Base-by-base conservation (phyloP, 2,113 vertebrate genomes). In the Pollimyrus isidori region DNA sequence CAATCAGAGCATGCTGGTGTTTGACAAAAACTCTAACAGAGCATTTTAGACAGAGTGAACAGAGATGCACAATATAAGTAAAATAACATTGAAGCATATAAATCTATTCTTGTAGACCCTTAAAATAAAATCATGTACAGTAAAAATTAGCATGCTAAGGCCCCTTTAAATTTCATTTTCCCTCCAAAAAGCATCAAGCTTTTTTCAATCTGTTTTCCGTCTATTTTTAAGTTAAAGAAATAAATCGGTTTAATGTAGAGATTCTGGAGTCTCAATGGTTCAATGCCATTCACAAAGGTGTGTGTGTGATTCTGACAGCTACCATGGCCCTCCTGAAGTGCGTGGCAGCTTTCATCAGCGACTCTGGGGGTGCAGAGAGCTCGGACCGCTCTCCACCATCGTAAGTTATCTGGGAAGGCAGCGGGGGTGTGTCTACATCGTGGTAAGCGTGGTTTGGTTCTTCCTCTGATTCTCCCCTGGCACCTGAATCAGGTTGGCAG, bases 301-400 rank as follows among this genome's bases (percentile, higher is more conserved):
- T 89, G 52, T 86, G 69, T 50, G 65, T 52, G 45, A 50, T 19
- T 88, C 4, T 50, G 21, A 56, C 26, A 42, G 42, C 21, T 96
- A 99, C 98, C 96, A 96, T 95, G 49, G 98, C 97, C 94, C 96
- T 98, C 91, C 92, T 96, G 90, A 97, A 95, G 93, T 97, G 92
- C 53, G 96, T 52, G 91, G 96, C 96, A 4, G 95, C 94, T 91
- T 96, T 97, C 90, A 90, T 91, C 89, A 98, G 94, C 88, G 96
- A 95, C 1, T 97, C 94, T 91, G 95, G 30, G 89, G 39, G 46
- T 92, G 86, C 4, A 15, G 13, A 73, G 91, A n/a, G 65, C 2
- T 11, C 69, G 19, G 50, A 84, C 39, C 0, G 23, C 58, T 87
- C 86, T 62, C 87, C 89, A 0, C 50, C 6, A 45, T 83, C 45